Percentiles rank a stretch among this genome's conserved stretches.
Conservation (phyloP, 2,797 vertebrate species). For the Xiphophorus birchmanni region DNA sequence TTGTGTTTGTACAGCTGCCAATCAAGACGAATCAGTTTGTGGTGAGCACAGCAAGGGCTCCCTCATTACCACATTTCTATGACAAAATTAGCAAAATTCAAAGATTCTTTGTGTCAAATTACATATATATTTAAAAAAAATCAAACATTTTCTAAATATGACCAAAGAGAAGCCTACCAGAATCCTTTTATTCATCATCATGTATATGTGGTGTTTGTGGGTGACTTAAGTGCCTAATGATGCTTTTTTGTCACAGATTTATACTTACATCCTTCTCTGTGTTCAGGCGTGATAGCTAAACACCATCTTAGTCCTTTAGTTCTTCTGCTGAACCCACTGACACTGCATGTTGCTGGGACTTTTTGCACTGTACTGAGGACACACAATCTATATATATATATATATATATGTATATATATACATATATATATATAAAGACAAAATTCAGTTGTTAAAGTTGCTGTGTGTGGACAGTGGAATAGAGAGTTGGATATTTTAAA, state of each 20-base stretch:
- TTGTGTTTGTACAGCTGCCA: neutral
- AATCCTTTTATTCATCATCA: neutral
- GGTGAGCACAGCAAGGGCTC: constrained; percentile 12
- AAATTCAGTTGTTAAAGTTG: constrained; percentile 4
- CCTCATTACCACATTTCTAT: constrained; percentile 8
- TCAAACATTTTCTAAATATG: constrained; percentile 22
- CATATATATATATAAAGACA: neutral
- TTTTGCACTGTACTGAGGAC: constrained; percentile 50
- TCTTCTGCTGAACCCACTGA: constrained; percentile 31
- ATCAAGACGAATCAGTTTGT: neutral
- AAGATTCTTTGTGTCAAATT: neutral
- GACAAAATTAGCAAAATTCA: constrained; percentile 8
- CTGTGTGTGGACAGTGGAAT: constrained; percentile 11
- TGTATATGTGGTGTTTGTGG: neutral
- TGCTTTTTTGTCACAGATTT: constrained; percentile 22
- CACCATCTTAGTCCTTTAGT: constrained; percentile 21
- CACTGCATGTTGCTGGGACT: constrained; percentile 46
- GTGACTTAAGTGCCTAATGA: constrained; percentile 49
- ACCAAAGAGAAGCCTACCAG: constrained; percentile 23
- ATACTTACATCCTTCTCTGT: constrained; percentile 16
- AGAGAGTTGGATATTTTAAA: neutral
- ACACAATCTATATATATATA: constrained; percentile 11
- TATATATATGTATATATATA: neutral
- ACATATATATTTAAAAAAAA: neutral
- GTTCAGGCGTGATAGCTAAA: constrained; percentile 24